A percentile compares a stretch with the other conserved stretches of the same genome.
phyloP scores from a whole-genome alignment of 2,113 vertebrate species.

The Actinemys pallida region DNA sequence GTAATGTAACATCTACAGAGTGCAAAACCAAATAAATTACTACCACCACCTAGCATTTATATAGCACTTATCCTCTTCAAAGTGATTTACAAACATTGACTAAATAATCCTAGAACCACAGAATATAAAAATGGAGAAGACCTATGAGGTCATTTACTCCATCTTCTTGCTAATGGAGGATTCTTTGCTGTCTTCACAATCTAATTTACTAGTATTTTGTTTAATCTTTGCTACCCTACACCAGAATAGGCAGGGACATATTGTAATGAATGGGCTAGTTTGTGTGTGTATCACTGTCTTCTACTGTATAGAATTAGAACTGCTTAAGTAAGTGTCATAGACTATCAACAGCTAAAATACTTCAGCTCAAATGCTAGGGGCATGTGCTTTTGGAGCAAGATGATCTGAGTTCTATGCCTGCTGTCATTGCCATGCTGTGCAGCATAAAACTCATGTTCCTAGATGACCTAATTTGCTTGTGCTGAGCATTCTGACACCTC shows the following conservation, averaged over 20 bases:
- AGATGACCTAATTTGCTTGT: neutral
- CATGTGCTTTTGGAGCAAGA: neutral
- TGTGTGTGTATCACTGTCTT: neutral
- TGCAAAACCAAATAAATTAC: neutral
- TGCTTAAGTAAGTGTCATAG: neutral
- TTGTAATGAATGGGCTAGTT: neutral
- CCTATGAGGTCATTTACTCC: neutral
- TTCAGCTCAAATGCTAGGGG: neutral
- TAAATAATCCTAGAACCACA: neutral
- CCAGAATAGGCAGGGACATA: neutral
- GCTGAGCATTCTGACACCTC: neutral
- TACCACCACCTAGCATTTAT: neutral
- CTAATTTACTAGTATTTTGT: neutral
- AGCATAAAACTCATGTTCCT: neutral
- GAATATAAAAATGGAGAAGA: neutral
- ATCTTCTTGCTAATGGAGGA: neutral
- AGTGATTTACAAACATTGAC: neutral
- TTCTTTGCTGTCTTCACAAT: neutral
- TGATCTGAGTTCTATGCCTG: neutral
- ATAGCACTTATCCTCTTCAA: neutral
- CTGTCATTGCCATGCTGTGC: neutral
- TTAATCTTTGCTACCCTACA: neutral
- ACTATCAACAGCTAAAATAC: neutral
- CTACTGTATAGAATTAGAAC: neutral
- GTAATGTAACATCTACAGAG: neutral